phyloP scores from a whole-genome alignment of 1,140 invertebrate genomes.

The Pseudomyrmex cubaensis region DNA sequence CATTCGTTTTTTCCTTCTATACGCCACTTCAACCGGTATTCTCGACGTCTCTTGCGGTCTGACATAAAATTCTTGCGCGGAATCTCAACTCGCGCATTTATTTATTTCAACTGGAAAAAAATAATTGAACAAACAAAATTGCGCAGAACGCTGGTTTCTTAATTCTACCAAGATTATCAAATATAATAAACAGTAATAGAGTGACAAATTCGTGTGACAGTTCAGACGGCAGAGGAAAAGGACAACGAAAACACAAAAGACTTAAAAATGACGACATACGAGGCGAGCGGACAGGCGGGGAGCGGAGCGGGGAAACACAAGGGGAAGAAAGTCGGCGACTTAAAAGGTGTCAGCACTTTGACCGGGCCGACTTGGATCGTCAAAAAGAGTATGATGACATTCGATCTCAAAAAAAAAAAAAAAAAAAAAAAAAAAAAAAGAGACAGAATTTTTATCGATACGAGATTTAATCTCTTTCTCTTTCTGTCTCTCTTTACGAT shows the following conservation, averaged over 20 bases:
- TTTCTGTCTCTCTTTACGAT: too few species aligned
- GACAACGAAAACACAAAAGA: constrained; percentile 52
- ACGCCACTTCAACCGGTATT: too few species aligned
- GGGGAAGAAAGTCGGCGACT: constrained; percentile 56
- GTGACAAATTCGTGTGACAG: constrained; percentile 50
- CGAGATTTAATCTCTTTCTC: too few species aligned
- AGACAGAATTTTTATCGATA: constrained; percentile 15
- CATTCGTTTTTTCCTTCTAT: too few species aligned
- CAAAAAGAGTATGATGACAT: constrained; percentile 42
- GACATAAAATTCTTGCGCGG: too few species aligned
- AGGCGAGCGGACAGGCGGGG: neutral
- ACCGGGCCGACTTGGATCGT: constrained; percentile 43
- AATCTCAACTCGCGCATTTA: too few species aligned
- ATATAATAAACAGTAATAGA: constrained; percentile 9
- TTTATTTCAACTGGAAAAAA: neutral
- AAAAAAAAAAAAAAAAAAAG: neutral
- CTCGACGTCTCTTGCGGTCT: too few species aligned
- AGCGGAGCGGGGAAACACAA: constrained; percentile 35
- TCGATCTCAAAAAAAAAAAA: constrained; percentile 44
- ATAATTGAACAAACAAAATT: neutral
- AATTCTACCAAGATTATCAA: too few species aligned
- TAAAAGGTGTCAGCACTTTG: constrained; percentile 55
- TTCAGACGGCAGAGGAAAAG: neutral
- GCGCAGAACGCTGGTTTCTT: too few species aligned
- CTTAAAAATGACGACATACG: neutral